Evolutionary conservation across 2,888 invertebrate species (phyloP), one percentile per base, ranked within the genome.

Genomic region (Scelioninae gen. 2): DNA sequence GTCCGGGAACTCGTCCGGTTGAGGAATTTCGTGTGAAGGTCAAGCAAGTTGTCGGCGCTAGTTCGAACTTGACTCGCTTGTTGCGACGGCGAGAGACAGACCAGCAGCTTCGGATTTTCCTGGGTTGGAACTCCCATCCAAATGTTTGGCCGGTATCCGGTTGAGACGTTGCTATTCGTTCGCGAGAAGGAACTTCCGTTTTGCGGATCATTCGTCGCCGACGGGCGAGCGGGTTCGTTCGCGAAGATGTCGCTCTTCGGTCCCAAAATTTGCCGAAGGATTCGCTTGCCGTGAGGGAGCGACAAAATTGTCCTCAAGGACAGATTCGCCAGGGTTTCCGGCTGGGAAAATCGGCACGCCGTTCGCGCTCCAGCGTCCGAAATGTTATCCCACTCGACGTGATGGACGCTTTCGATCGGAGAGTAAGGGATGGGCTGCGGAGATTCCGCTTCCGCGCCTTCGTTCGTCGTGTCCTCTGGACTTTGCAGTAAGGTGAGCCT

Each of bases 51-150:
- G 79, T 90, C 91, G 0, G 90, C 89, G 76, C 90, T 90, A 48
- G 88, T 87, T 46, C 88, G 84, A n/a, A 88, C 81, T 46, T 87
- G 87, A 39, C 88, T 88, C 15, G 88, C 88, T 79, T 89, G 90
- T 82, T 93, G 94, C 3, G 92, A 91, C 0, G 94, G 94, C 0
- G 94, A 93, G 9, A 94, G 87, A 79, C 92, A 93, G 5, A 92
- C 87, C 63, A 93, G 86, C 0, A 91, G 81, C 48, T 89, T 88
- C 0, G 90, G 90, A 80, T 92, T 90, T 28, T 87, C 86, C 71
- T 88, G 87, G 0, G 91, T 90, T 10, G 91, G 90, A 45, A 92
- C 78, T 1, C 90, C 91, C 72, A 91, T 87, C 91, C 91, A 91
- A n/a, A 86, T 79, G 43, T 83, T 81, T 16, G 78, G 75, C 71